phyloP scores from a whole-genome alignment of 1,140 invertebrate species.

The Laupala kohalensis region DNA sequence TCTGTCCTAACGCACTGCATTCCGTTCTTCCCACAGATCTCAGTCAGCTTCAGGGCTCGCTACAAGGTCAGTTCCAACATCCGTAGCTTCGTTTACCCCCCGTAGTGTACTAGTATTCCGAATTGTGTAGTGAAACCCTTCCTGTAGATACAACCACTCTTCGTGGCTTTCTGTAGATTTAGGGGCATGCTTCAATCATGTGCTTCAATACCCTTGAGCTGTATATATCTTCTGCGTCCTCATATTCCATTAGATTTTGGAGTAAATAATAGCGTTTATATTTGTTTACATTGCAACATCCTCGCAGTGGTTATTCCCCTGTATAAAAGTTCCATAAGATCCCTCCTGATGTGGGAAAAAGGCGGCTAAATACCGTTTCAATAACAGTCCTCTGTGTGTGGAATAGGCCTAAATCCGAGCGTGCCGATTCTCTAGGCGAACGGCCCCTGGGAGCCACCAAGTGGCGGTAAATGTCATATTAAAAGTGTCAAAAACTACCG shows the following conservation, averaged over 20 bases:
- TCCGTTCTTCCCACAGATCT: background rate
- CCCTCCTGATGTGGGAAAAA: background rate
- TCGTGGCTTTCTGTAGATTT: background rate
- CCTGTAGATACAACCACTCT: background rate
- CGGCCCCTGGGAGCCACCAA: background rate
- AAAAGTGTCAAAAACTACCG: background rate
- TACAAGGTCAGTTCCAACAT: background rate
- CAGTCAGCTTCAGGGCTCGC: background rate
- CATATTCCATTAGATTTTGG: no score
- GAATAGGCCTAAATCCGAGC: background rate
- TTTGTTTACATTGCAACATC: background rate
- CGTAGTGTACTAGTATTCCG: background rate
- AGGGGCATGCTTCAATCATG: background rate
- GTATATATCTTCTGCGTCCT: background rate
- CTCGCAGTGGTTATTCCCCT: background rate
- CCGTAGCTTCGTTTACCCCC: background rate
- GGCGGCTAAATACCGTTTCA: background rate
- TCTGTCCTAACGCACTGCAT: background rate
- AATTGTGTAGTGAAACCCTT: background rate
- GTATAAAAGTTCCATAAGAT: no score
- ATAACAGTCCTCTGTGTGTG: background rate
- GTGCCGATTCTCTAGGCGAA: background rate
- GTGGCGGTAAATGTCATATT: background rate
- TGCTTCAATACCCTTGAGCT: background rate
- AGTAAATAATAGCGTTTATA: background rate